phyloP scores from a whole-genome alignment of 2,888 invertebrate species.

The Lithosia quadra region DNA sequence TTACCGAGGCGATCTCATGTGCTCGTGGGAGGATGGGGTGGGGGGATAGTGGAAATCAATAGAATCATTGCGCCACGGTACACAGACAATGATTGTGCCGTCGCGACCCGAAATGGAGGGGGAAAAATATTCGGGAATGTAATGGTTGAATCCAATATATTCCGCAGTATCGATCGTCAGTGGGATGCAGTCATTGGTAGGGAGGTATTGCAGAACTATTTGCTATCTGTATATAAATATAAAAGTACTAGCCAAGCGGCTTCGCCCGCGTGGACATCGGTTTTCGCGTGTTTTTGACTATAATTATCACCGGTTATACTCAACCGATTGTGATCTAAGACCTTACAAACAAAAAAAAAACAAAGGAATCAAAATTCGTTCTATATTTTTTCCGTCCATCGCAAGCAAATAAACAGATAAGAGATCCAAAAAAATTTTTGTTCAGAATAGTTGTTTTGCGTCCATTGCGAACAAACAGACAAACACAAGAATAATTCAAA shows the following conservation, averaged over 20 bases:
- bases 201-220: background rate
- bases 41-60: conserved; percentile 78
- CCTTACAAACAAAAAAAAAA: no score
- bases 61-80: conserved; percentile 78
- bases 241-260: background rate
- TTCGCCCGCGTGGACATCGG: background rate
- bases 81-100: conserved; percentile 67
- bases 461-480: no score
- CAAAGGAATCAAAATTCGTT: no score
- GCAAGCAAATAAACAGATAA: no score
- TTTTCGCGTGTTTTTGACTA: no score
- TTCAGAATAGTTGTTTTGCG: no score
- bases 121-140: conserved; percentile 24
- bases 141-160: conserved; percentile 17
- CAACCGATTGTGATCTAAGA: no score
- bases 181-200: conserved; percentile 31
- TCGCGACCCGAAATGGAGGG: conserved; percentile 34
- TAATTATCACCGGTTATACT: no score
- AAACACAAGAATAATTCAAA: no score
- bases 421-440: no score
- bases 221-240: background rate
- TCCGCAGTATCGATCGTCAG: conserved; percentile 19
- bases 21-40: conserved; percentile 47
- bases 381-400: no score
- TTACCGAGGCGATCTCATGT: conserved; percentile 50